Conservation (phyloP, 1,140 invertebrate species). For the Antheraea mylitta region DNA sequence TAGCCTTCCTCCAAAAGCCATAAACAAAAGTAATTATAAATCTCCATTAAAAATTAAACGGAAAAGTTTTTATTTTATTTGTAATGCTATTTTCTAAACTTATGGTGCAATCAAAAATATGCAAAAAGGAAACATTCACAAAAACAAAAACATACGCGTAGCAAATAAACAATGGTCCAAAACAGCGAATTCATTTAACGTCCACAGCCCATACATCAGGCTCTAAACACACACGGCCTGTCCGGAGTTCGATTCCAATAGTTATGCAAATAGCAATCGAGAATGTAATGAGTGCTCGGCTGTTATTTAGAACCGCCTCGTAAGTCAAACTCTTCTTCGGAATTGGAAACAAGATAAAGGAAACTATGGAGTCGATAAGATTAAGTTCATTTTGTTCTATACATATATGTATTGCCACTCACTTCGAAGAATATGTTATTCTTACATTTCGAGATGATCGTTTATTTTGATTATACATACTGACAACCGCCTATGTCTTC, state of each 20-base stretch:
- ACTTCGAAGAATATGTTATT: too few species aligned
- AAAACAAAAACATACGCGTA: background rate
- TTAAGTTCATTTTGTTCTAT: too few species aligned
- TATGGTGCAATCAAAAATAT: background rate
- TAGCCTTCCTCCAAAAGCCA: too few species aligned
- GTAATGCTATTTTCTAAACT: too few species aligned
- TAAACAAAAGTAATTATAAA: too few species aligned
- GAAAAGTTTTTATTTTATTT: too few species aligned
- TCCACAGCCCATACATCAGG: constrained; percentile 55
- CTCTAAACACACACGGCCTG: constrained; percentile 64
- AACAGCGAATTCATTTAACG: constrained; percentile 59
- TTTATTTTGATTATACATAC: too few species aligned
- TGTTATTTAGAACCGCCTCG: constrained; percentile 72
- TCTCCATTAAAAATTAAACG: too few species aligned
- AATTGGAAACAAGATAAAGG: constrained; percentile 42
- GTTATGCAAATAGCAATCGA: constrained; percentile 73
- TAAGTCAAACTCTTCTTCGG: constrained; percentile 68
- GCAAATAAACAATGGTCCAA: constrained; percentile 5
- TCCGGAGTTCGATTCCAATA: constrained; percentile 68
- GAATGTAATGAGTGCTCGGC: constrained; percentile 72
- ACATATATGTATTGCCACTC: too few species aligned
- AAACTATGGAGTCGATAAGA: constrained; percentile 40
- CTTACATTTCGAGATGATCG: too few species aligned
- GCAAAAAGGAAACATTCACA: background rate
- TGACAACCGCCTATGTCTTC: too few species aligned